phyloP scores from a whole-genome alignment of 2,888 invertebrate genomes.

The Dilophus febrilis region DNA sequence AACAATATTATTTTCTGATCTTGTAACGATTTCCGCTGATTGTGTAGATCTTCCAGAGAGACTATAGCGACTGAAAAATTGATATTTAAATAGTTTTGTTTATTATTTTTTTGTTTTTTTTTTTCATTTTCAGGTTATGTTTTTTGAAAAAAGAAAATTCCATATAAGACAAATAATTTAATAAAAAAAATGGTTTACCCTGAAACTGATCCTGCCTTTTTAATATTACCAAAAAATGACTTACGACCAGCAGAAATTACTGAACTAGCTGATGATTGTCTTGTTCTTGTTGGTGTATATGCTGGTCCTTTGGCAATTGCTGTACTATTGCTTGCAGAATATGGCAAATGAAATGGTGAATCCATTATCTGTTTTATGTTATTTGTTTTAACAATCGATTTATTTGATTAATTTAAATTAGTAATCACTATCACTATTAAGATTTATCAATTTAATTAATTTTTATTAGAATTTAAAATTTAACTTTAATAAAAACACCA shows the following conservation, averaged over 20 bases:
- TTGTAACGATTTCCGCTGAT: conserved; percentile 56
- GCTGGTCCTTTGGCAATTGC: background rate
- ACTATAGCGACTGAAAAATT: conserved; percentile 34
- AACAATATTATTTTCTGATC: conserved; percentile 53
- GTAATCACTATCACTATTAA: too few species aligned
- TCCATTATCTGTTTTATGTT: too few species aligned
- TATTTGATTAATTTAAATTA: too few species aligned
- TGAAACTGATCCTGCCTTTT: conserved; percentile 16
- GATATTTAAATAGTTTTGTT: conserved; percentile 2
- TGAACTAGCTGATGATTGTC: conserved; percentile 16
- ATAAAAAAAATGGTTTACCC: conserved; percentile 12
- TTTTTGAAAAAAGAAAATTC: background rate
- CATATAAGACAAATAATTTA: background rate
- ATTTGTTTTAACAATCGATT: too few species aligned
- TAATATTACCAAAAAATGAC: conserved; percentile 18
- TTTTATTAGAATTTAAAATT: too few species aligned
- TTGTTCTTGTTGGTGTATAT: conserved; percentile 13
- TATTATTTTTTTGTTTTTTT: background rate
- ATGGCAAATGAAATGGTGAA: too few species aligned
- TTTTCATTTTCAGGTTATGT: background rate
- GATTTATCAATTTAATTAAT: too few species aligned
- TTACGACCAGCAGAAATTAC: conserved; percentile 17
- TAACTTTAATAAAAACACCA: too few species aligned
- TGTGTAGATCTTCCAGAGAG: conserved; percentile 44
- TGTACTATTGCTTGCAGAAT: too few species aligned